These are phyloP conservation scores for Palythoa caribaeorum DNA, from an alignment of 92 coral and sea anemone genomes.

Conservation along the genomic window DNA sequence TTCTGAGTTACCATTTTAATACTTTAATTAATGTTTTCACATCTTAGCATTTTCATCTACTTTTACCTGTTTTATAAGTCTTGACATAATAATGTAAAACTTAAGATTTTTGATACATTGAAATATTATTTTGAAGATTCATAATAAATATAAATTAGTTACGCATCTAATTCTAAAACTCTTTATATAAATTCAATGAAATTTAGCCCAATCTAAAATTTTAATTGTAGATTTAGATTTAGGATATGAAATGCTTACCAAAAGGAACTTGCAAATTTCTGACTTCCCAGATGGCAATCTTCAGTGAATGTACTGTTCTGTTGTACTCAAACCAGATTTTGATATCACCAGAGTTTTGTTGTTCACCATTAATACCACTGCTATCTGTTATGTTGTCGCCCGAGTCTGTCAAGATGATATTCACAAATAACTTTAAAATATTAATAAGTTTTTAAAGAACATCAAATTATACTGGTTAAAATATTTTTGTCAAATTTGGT, in stretches of 20 bases:
- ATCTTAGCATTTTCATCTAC: no score
- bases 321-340: constrained; percentile 79
- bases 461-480: neutral
- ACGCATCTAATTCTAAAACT: no score
- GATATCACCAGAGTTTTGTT: constrained; percentile 75
- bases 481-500: neutral
- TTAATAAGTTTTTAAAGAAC: neutral
- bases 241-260: constrained; percentile 56
- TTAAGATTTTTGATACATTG: neutral
- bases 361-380: neutral
- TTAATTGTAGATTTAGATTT: no score
- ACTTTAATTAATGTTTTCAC: no score
- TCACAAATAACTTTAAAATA: neutral
- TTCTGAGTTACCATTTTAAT: no score
- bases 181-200: no score
- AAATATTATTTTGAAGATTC: neutral
- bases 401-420: constrained; percentile 33
- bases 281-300: constrained; percentile 77
- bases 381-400: constrained; percentile 30
- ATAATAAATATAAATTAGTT: no score
- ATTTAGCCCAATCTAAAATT: no score
- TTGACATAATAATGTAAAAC: neutral
- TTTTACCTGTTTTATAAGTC: no score
- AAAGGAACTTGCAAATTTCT: constrained; percentile 82
- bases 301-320: constrained; percentile 62